phyloP scores from a whole-genome alignment of 2,888 invertebrate genomes.

The Lymantria monacha region DNA sequence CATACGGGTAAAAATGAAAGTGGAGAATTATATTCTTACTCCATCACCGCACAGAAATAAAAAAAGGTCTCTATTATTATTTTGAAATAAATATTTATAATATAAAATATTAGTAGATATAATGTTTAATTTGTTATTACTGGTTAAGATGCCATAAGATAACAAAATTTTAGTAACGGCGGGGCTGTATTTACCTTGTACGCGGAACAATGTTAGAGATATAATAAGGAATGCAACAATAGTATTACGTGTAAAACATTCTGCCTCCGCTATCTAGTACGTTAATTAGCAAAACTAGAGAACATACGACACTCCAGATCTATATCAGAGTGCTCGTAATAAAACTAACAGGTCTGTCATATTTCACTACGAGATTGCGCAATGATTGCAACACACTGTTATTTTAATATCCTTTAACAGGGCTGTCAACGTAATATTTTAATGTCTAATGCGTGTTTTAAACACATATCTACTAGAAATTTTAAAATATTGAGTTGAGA shows the following conservation, averaged over 20 bases:
- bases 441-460: conserved; percentile 1
- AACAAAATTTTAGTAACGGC: too few relatives aligned
- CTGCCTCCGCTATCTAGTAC: conserved; percentile 30
- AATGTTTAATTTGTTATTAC: too few relatives aligned
- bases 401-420: conserved; percentile 40
- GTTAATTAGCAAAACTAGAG: conserved; percentile 56
- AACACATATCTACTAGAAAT: too few relatives aligned
- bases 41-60: too few relatives aligned
- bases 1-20: too few relatives aligned
- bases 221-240: conserved; percentile 17
- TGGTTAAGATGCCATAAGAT: too few relatives aligned
- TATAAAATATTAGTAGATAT: too few relatives aligned
- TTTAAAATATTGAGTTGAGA: too few relatives aligned
- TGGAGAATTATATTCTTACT: too few relatives aligned
- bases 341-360: conserved; percentile 49
- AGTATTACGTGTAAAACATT: conserved; percentile 15
- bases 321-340: conserved; percentile 50
- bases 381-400: conserved; percentile 37
- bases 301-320: conserved; percentile 44
- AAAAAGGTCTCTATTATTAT: too few relatives aligned
- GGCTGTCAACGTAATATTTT: conserved; percentile 18
- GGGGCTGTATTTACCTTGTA: not conserved
- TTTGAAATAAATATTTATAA: too few relatives aligned
- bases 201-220: conserved; percentile 1
- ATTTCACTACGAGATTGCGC: conserved; percentile 41